Conservation (phyloP, 1,140 invertebrate genomes). For the Drosophila nigromelanica region DNA sequence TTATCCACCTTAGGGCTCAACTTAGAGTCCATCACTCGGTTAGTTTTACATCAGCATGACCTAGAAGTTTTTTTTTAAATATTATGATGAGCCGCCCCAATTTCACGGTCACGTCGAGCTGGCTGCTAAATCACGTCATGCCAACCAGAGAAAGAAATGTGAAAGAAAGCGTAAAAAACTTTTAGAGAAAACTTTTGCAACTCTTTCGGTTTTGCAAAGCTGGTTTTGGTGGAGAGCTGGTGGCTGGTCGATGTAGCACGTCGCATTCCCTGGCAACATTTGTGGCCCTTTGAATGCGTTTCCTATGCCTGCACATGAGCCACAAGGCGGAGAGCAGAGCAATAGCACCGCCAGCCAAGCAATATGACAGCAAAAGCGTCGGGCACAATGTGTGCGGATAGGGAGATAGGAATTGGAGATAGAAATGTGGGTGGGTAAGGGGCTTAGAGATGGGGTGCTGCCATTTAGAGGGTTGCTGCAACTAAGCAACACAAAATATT, state of each 20-base stretch:
- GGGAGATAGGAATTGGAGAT: too few relatives aligned
- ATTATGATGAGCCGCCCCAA: conserved; percentile 43
- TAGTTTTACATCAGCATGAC: background rate
- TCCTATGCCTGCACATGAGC: conserved; percentile 59
- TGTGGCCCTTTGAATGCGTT: conserved; percentile 63
- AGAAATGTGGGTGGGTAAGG: too few relatives aligned
- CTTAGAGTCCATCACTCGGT: conserved; percentile 1
- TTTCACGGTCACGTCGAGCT: conserved; percentile 74
- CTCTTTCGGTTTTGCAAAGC: conserved; percentile 41
- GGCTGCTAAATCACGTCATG: conserved; percentile 70
- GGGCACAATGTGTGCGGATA: too few relatives aligned
- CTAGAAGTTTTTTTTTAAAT: background rate
- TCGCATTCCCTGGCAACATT: conserved; percentile 62
- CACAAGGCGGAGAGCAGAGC: conserved; percentile 14
- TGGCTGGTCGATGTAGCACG: conserved; percentile 52
- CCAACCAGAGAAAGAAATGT: conserved; percentile 25
- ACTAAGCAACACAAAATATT: conserved; percentile 70
- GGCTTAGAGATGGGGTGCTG: too few relatives aligned
- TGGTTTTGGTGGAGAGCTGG: background rate
- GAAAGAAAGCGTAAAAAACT: conserved; percentile 32
- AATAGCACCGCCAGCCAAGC: background rate
- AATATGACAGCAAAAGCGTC: conserved; percentile 28
- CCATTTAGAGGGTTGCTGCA: conserved; percentile 23
- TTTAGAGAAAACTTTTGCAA: conserved; percentile 52
- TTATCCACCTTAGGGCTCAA: background rate